These are phyloP conservation scores for Cheilosia grossa DNA, from an alignment of 2,888 invertebrate genomes.

Conservation along the genomic window DNA sequence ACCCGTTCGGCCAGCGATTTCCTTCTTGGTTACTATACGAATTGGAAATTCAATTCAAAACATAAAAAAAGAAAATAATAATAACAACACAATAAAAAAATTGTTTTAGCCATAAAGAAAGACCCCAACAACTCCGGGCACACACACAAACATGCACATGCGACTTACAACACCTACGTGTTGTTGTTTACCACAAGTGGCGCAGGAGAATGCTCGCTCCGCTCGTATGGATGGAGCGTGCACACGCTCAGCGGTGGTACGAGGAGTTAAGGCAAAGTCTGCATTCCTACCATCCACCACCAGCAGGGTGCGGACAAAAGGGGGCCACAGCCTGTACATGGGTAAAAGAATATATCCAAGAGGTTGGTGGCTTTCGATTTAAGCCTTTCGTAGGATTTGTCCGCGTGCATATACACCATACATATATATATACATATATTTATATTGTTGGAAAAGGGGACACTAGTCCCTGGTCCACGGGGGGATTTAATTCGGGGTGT, in stretches of 20 bases:
- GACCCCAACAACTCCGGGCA: slow-evolving; percentile 35
- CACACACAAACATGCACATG: slow-evolving; percentile 1
- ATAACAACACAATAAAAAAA: slow-evolving; percentile 75
- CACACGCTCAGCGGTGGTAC: slow-evolving; percentile 19
- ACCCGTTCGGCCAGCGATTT: slow-evolving; percentile 4
- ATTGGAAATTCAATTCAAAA: slow-evolving; percentile 73
- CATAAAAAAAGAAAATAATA: slow-evolving; percentile 75
- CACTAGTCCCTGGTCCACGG: slow-evolving; percentile 27
- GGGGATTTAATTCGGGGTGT: slow-evolving; percentile 14
- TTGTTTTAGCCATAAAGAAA: slow-evolving; percentile 73
- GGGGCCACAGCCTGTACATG: slow-evolving; percentile 10
- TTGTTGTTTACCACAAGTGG: slow-evolving; percentile 72
- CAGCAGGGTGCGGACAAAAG: slow-evolving; percentile 41
- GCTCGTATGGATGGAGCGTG: slow-evolving; percentile 49
- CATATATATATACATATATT: slow-evolving; percentile 6
- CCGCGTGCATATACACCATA: slow-evolving; percentile 15
- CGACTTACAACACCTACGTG: slow-evolving; percentile 74
- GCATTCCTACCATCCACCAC: slow-evolving; percentile 64
- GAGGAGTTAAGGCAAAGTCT: slow-evolving; percentile 57
- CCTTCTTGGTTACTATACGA: slow-evolving; percentile 31
- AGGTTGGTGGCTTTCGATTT: slow-evolving; percentile 71
- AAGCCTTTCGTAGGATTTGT: slow-evolving; percentile 57
- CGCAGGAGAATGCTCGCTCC: slow-evolving; percentile 55
- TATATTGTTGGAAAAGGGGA: background rate
- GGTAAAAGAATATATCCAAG: slow-evolving; percentile 71